Percentiles rank a stretch among this genome's conserved stretches.
phyloP scores from a whole-genome alignment of 1,140 invertebrate species.

The Aphelenchoides avenae region DNA sequence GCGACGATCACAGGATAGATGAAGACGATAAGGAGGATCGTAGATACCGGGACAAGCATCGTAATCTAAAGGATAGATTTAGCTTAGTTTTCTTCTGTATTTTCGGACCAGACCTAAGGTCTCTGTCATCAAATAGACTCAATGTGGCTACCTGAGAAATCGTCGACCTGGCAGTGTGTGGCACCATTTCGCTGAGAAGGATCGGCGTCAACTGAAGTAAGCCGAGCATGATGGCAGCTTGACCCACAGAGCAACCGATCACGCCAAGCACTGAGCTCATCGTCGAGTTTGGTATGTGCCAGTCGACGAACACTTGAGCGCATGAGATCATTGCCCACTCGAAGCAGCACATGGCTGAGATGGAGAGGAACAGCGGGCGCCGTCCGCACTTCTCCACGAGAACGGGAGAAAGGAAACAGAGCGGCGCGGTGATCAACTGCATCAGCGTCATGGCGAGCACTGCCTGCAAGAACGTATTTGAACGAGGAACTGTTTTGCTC shows the following conservation, averaged over 20 bases:
- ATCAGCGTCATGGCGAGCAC: conserved; percentile 26
- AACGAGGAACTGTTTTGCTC: neutral
- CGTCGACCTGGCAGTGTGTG: conserved; percentile 19
- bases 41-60: conserved; percentile 8
- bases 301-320: conserved; percentile 7
- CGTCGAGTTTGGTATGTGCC: neutral
- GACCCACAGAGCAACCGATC: conserved; percentile 21
- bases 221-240: conserved; percentile 16
- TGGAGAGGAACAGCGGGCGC: conserved; percentile 21
- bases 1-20: conserved; percentile 21
- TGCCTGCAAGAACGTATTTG: conserved; percentile 13
- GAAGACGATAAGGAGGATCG: conserved; percentile 19
- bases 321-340: conserved; percentile 17
- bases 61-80: conserved; percentile 16
- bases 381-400: conserved; percentile 21
- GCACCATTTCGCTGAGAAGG: conserved; percentile 18
- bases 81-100: conserved; percentile 1
- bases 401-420: conserved; percentile 23
- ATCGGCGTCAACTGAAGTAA: conserved; percentile 23
- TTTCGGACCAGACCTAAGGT: neutral
- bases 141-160: conserved; percentile 13
- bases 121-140: conserved; percentile 6
- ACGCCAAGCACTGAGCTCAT: conserved; percentile 1
- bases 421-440: conserved; percentile 11
- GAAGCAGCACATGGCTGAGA: conserved; percentile 5